Evolutionary conservation across 2,888 invertebrate genomes (phyloP), one percentile per base, ranked within the genome.

Genomic region (Amphipoea oculea): DNA sequence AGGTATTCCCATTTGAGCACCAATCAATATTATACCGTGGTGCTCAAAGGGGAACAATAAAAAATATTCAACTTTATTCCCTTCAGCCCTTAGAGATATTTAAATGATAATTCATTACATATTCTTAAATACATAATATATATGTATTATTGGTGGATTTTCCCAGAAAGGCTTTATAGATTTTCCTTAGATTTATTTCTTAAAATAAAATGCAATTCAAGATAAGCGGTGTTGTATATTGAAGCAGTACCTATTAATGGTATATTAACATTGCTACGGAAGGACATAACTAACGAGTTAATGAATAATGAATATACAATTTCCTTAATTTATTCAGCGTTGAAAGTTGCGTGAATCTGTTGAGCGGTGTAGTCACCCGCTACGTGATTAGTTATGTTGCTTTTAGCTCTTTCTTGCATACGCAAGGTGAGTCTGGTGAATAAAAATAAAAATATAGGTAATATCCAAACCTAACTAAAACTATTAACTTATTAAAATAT

Each of bases 251-350:
- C 2, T 78, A 40, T 67, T 66, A 84, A 70, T 67, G 42, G 29
- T 20, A 80, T 62, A 63, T 51, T 69, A 72, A 23, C 2, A 65
- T 69, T 51, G 63, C 74, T 48, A 72, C 57, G 62, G 81, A 85
- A 63, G 48, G 60, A 60, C 51, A 73, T 79, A 67, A 85, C 42
- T 78, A 66, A 69, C 60, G 17, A 76, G 17, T 73, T 23, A 70
- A 75, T 77, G 62, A 87, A 84, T 78, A 73, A 80, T 74, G 70
- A 85, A 79, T 85, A 67, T 0, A 79, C 60, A 73, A 76, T 81
- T 88, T 82, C 65, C 78, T 79, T 85, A 82, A 86, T 79, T 36
- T 79, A 82, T 78, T 73, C 77, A 85, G 77, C 29, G 88, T 88
- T 88, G 86, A 86, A 88, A 88, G 78, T 79, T 76, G 68, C 66